Evolutionary conservation across 2,888 invertebrate species (phyloP).

Genomic region (Phengaris alcon): DNA sequence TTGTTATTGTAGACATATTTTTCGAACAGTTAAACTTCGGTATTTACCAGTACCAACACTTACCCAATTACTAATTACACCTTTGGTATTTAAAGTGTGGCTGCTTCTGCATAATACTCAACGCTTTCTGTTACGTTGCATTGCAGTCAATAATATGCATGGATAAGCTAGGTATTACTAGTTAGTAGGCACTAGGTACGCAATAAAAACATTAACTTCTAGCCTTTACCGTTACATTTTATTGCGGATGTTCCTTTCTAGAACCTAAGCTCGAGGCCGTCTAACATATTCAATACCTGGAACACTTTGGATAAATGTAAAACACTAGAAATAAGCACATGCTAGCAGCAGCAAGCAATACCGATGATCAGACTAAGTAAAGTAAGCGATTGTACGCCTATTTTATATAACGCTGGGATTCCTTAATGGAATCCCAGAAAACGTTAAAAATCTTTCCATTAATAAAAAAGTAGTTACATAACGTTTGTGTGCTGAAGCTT

Average conservation of each 20-base stretch:
- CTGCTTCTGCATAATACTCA: not conserved
- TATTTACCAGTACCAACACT: not conserved
- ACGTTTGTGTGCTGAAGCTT: no score
- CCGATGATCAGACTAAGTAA: no score
- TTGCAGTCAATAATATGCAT: not conserved
- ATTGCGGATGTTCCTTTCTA: conserved; percentile 20
- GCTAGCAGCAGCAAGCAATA: no score
- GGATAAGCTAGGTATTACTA: not conserved
- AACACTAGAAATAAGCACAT: no score
- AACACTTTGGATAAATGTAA: not conserved
- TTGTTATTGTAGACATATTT: no score
- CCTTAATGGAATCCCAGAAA: no score
- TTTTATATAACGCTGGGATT: no score
- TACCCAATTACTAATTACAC: not conserved
- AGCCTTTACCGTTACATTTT: conserved; percentile 4
- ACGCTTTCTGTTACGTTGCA: not conserved
- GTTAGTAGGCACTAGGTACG: not conserved
- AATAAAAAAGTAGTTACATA: no score
- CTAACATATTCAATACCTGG: not conserved
- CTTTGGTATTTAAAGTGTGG: not conserved
- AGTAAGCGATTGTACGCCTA: no score
- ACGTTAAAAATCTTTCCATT: no score
- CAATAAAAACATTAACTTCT: conserved; percentile 9
- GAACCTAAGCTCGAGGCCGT: not conserved
- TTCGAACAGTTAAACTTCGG: no score